These are phyloP conservation scores for Pristionchus fissidentatus DNA, from an alignment of 2,888 invertebrate species.

Conservation along the genomic window DNA sequence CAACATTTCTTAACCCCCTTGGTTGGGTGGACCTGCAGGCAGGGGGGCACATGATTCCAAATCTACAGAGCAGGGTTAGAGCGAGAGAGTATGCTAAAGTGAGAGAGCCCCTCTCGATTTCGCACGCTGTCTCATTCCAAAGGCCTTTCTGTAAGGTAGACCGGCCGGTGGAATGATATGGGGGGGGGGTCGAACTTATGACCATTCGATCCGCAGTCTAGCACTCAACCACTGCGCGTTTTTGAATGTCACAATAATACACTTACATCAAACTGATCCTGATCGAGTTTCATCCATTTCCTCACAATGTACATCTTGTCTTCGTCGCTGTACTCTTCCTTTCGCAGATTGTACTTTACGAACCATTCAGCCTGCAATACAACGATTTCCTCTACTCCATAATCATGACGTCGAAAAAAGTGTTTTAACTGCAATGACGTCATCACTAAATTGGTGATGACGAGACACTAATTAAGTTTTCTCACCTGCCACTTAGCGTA, in stretches of 20 bases:
- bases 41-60: too few species aligned
- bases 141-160: too few species aligned
- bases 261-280: conserved; percentile 79
- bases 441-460: not conserved
- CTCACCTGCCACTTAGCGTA: conserved; percentile 78
- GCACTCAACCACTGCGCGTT: too few species aligned
- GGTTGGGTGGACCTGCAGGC: too few species aligned
- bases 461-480: not conserved
- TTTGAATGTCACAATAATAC: not conserved
- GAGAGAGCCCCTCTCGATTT: too few species aligned
- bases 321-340: conserved; percentile 86
- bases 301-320: conserved; percentile 89
- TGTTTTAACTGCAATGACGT: not conserved
- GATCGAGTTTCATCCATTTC: conserved; percentile 82
- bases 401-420: too few species aligned
- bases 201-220: not conserved
- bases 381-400: not conserved
- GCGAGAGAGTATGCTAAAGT: too few species aligned
- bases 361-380: conserved; percentile 82
- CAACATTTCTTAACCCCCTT: too few species aligned
- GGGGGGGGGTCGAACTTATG: too few species aligned
- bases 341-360: conserved; percentile 85
- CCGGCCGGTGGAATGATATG: too few species aligned
- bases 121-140: too few species aligned
- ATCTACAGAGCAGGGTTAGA: too few species aligned